phyloP scores from a whole-genome alignment of 2,797 vertebrate genomes.

The Rhinoraja longicauda region DNA sequence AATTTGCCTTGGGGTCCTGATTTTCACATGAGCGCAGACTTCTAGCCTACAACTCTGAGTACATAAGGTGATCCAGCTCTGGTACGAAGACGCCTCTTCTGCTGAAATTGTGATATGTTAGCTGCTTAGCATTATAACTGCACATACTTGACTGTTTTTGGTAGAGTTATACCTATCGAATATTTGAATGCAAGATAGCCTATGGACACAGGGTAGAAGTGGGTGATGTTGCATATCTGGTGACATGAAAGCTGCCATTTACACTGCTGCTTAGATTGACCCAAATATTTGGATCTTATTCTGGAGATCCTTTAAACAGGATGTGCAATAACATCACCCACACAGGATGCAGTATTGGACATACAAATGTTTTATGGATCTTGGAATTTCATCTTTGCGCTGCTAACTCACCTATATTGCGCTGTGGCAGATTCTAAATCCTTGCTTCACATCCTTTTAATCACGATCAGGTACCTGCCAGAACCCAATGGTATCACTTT shows the following conservation, averaged over 20 bases:
- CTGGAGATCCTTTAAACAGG: constrained; percentile 1
- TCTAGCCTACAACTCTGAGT: neutral
- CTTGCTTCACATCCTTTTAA: neutral
- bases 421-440: neutral
- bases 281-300: neutral
- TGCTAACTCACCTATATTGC: neutral
- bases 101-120: neutral
- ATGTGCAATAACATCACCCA: neutral
- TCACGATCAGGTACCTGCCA: neutral
- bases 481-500: neutral
- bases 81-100: neutral
- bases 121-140: neutral
- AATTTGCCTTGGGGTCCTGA: constrained; percentile 35
- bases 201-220: neutral
- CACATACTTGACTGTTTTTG: neutral
- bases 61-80: neutral
- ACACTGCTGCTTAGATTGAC: neutral
- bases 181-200: neutral
- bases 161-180: neutral
- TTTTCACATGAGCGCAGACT: constrained; percentile 14
- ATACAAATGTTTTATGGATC: neutral
- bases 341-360: neutral
- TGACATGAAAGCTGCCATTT: neutral
- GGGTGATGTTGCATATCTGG: constrained; percentile 18
- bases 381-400: neutral